These are phyloP conservation scores for Acanthisitta chloris DNA, from an alignment of 2,113 vertebrate species.

Conservation along the genomic window DNA sequence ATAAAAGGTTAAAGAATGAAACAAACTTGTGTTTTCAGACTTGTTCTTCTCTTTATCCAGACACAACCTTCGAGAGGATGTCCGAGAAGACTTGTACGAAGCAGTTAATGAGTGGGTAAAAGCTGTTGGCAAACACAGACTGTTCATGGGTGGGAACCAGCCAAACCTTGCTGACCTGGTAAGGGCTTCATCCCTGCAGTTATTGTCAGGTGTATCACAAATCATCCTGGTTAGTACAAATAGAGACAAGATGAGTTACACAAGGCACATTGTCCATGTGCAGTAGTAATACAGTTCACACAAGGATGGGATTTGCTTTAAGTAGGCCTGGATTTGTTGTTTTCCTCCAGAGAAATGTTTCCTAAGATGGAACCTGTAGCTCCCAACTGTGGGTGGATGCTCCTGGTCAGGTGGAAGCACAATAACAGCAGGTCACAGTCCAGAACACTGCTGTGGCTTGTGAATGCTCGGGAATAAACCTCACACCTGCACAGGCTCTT, in stretches of 20 bases:
- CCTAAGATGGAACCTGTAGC: neutral
- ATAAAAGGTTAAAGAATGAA: neutral
- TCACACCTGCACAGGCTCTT: neutral
- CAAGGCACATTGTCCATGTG: neutral
- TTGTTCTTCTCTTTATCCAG: conserved; percentile 58
- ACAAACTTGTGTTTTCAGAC: neutral
- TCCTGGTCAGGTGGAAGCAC: neutral
- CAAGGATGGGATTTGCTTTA: neutral
- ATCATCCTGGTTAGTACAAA: neutral
- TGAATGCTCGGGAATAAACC: neutral
- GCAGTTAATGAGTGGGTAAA: conserved; percentile 90
- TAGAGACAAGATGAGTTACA: neutral
- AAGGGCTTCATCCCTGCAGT: conserved; percentile 10
- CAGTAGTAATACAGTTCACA: neutral
- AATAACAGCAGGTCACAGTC: neutral
- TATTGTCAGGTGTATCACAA: neutral
- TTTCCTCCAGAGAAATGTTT: neutral
- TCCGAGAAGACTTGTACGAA: conserved; percentile 90
- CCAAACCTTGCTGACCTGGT: conserved; percentile 97
- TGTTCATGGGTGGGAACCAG: conserved; percentile 89
- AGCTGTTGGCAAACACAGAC: conserved; percentile 86
- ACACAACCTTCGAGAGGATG: conserved; percentile 87
- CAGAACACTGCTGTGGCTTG: fast-evolving
- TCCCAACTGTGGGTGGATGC: neutral
- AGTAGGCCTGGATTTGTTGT: neutral